Conservation (phyloP, 2,888 invertebrate species). For the Fragum sueziense region DNA sequence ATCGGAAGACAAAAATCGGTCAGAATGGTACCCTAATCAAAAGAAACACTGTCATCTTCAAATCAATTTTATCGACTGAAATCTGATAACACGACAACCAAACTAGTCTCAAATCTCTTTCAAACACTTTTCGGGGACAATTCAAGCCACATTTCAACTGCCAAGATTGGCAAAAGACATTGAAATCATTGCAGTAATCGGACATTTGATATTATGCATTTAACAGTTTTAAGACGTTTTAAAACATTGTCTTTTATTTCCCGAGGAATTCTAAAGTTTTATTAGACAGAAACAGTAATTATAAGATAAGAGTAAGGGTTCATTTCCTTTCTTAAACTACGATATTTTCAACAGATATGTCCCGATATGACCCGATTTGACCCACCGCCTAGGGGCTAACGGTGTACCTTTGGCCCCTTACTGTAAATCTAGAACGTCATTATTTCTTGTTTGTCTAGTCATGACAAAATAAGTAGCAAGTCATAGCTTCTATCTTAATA, state of each 20-base stretch:
- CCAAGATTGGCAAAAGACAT: too few relatives aligned
- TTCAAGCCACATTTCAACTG: too few relatives aligned
- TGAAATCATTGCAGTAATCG: too few relatives aligned
- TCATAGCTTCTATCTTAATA: too few relatives aligned
- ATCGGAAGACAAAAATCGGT: constrained; percentile 2
- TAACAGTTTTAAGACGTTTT: too few relatives aligned
- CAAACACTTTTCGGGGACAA: too few relatives aligned
- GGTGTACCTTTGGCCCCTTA: constrained; percentile 6
- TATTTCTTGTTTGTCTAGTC: not conserved
- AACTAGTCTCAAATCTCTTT: constrained; percentile 5
- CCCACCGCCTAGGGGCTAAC: not conserved
- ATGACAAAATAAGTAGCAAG: too few relatives aligned
- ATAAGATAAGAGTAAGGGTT: too few relatives aligned
- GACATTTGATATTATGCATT: too few relatives aligned
- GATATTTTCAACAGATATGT: constrained; percentile 11
- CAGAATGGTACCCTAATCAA: not conserved
- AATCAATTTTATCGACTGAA: constrained; percentile 12
- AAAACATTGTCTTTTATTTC: too few relatives aligned
- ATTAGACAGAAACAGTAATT: too few relatives aligned
- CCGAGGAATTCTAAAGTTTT: too few relatives aligned
- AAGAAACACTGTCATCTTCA: constrained; percentile 22
- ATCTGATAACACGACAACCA: constrained; percentile 8
- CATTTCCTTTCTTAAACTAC: constrained; percentile 20
- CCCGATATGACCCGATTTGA: constrained; percentile 10
- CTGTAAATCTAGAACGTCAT: not conserved